These are phyloP conservation scores for Mongoloraphidia duomilia DNA, from an alignment of 2,888 invertebrate genomes.

Conservation along the genomic window DNA sequence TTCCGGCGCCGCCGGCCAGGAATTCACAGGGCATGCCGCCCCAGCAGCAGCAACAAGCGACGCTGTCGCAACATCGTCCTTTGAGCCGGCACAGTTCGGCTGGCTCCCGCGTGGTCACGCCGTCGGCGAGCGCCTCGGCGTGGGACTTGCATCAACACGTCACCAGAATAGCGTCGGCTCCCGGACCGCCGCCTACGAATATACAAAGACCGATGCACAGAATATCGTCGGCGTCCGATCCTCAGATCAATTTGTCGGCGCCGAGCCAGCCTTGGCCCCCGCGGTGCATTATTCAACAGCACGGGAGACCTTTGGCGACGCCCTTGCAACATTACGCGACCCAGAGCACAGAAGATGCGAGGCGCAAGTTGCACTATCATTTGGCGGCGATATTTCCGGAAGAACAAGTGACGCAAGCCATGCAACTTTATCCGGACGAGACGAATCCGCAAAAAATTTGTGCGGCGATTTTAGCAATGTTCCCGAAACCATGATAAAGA, in stretches of 20 bases:
- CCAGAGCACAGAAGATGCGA: constrained; percentile 40
- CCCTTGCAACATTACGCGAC: constrained; percentile 23
- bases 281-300: constrained; percentile 24
- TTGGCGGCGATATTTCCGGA: constrained; percentile 85
- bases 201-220: constrained; percentile 30
- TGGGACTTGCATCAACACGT: constrained; percentile 41
- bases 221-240: constrained; percentile 42
- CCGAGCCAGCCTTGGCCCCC: constrained; percentile 30
- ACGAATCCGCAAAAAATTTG: constrained; percentile 83
- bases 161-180: constrained; percentile 60
- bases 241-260: constrained; percentile 42
- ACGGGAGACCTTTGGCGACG: constrained; percentile 12
- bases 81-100: constrained; percentile 24
- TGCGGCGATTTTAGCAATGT: constrained; percentile 68
- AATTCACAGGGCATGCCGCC: neutral
- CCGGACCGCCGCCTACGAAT: constrained; percentile 26
- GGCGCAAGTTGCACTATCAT: constrained; percentile 71
- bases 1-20: constrained; percentile 10
- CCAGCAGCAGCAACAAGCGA: neutral
- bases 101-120: constrained; percentile 50
- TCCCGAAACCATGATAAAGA: constrained; percentile 35
- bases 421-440: constrained; percentile 79
- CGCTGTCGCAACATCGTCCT: constrained; percentile 20
- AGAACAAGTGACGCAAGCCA: constrained; percentile 74
- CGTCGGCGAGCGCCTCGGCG: constrained; percentile 21